A percentile compares a stretch with the other conserved stretches of the same genome.
Conservation (phyloP, 1,140 invertebrate species). For the Neuroterus valhalla region DNA sequence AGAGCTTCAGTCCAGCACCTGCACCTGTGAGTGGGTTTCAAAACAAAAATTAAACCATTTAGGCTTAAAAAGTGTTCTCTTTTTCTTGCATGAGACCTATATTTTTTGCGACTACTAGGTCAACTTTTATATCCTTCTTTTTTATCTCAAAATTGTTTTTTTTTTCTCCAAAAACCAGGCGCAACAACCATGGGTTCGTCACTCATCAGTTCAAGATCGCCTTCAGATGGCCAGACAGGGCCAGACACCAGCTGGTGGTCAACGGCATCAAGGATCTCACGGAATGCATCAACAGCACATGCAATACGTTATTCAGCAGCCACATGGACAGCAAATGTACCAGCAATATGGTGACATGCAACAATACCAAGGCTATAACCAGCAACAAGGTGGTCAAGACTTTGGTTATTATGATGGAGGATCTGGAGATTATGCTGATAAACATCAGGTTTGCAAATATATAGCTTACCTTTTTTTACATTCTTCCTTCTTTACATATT, state of each 20-base stretch:
- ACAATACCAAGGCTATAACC: conserved; percentile 53
- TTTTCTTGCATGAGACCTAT: background rate
- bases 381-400: conserved; percentile 50
- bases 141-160: conserved; percentile 26
- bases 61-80: background rate
- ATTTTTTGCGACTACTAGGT: conserved; percentile 1
- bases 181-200: background rate
- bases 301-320: conserved; percentile 39
- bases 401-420: conserved; percentile 52
- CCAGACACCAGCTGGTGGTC: conserved; percentile 37
- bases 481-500: no score
- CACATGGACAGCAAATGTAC: conserved; percentile 26
- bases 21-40: conserved; percentile 21
- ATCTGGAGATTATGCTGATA: conserved; percentile 52
- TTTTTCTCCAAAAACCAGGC: conserved; percentile 7
- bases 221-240: conserved; percentile 50
- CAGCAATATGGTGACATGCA: conserved; percentile 46
- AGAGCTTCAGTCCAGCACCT: conserved; percentile 39
- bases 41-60: conserved; percentile 6
- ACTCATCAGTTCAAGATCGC: conserved; percentile 56
- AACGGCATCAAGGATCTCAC: conserved; percentile 31
- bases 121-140: conserved; percentile 32
- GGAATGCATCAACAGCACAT: conserved; percentile 17
- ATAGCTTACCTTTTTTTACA: background rate
- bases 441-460: conserved; percentile 45